Conservation (phyloP, 2,888 invertebrate species). For the Eumacrocentrus americanus region DNA sequence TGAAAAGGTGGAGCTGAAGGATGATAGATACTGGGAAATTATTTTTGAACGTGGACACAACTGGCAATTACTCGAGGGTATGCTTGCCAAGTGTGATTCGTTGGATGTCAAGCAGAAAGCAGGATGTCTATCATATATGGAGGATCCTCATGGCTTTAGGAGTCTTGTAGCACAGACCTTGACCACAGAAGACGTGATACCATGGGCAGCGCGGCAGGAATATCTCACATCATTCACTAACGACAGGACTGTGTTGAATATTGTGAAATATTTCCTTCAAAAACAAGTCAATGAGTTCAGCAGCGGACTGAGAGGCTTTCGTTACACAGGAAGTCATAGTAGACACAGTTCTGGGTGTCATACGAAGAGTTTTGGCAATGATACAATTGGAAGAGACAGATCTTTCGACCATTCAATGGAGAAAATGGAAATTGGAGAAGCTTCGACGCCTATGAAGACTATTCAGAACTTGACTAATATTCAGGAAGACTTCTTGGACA, state of each 20-base stretch:
- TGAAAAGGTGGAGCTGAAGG: slow-evolving; percentile 77
- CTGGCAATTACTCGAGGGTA: slow-evolving; percentile 78
- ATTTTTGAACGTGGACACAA: slow-evolving; percentile 81
- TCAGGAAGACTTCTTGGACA: slow-evolving; percentile 30
- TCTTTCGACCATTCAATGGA: slow-evolving; percentile 40
- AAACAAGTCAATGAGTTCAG: slow-evolving; percentile 37
- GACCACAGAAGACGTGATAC: slow-evolving; percentile 74
- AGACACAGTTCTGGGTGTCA: slow-evolving; percentile 37
- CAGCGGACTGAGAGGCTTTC: not conserved
- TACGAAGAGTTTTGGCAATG: slow-evolving; percentile 38
- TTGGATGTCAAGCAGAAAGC: slow-evolving; percentile 88
- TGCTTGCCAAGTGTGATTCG: slow-evolving; percentile 72
- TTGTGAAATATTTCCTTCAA: slow-evolving; percentile 72
- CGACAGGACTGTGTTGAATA: slow-evolving; percentile 73
- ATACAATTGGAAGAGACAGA: slow-evolving; percentile 37
- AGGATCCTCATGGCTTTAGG: slow-evolving; percentile 82
- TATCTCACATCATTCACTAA: slow-evolving; percentile 78
- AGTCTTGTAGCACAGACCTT: slow-evolving; percentile 79
- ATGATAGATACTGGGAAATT: slow-evolving; percentile 90
- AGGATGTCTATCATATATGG: slow-evolving; percentile 84
- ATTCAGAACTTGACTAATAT: slow-evolving; percentile 27
- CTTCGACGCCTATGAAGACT: slow-evolving; percentile 29
- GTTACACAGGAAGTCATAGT: slow-evolving; percentile 29
- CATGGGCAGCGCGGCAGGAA: slow-evolving; percentile 72
- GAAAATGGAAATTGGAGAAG: slow-evolving; percentile 51